Conservation (phyloP, 2,797 vertebrate species). For the Intellagama lesueurii region DNA sequence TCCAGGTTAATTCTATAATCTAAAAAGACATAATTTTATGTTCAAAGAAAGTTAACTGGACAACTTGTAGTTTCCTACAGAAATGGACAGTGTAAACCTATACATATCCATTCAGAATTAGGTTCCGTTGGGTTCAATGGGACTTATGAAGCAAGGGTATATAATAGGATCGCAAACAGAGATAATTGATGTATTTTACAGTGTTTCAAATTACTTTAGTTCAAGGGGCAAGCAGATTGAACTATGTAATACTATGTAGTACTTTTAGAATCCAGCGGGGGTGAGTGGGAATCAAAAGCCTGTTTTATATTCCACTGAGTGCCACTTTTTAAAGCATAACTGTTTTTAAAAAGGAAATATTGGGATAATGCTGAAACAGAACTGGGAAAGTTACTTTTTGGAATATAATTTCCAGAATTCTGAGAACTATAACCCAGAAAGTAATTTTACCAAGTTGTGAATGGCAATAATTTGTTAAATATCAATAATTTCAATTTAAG, state of each 20-base stretch:
- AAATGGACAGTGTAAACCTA: not conserved
- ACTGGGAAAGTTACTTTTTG: too few species aligned
- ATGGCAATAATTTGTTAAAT: not conserved
- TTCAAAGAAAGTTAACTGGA: too few species aligned
- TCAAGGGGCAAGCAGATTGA: not conserved
- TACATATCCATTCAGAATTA: not conserved
- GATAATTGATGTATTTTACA: not conserved
- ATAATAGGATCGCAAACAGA: not conserved
- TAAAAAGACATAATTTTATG: too few species aligned
- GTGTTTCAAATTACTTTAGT: not conserved
- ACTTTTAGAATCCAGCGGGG: not conserved
- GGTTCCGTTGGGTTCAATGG: not conserved
- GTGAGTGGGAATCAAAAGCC: not conserved
- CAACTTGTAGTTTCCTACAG: not conserved
- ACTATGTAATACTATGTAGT: not conserved
- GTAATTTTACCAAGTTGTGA: too few species aligned
- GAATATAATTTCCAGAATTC: too few species aligned
- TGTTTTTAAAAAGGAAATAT: not conserved
- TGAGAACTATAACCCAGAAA: too few species aligned
- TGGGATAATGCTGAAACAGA: not conserved
- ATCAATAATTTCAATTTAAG: too few species aligned
- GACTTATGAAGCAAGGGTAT: not conserved
- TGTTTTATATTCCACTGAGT: not conserved
- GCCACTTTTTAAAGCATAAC: not conserved
- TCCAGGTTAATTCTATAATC: too few species aligned